These are phyloP conservation scores for Eutrigla gurnardus DNA, from an alignment of 2,797 vertebrate species.

Conservation along the genomic window DNA sequence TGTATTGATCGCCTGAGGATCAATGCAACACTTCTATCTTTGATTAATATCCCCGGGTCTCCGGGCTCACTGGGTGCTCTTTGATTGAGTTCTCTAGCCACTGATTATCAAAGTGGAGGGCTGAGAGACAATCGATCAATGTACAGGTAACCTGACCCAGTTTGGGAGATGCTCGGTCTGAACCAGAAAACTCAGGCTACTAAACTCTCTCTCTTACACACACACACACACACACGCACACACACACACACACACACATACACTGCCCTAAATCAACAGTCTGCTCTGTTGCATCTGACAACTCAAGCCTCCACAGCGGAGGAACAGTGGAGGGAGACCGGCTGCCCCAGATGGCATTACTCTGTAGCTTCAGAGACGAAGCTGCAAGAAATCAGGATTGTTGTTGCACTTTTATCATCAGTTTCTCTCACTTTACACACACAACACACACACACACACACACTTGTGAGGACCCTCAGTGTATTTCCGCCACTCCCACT, in stretches of 20 bases:
- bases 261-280: slow-evolving; percentile 63
- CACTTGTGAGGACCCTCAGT: slow-evolving; percentile 25
- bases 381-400: slow-evolving; percentile 55
- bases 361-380: slow-evolving; percentile 52
- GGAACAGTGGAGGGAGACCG: slow-evolving; percentile 51
- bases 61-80: slow-evolving; percentile 63
- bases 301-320: slow-evolving; percentile 52
- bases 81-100: slow-evolving; percentile 76
- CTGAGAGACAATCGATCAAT: slow-evolving; percentile 73
- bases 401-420: slow-evolving; percentile 60
- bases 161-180: slow-evolving; percentile 49
- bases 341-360: slow-evolving; percentile 70
- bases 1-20: slow-evolving; percentile 71
- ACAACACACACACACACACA: not conserved
- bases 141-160: slow-evolving; percentile 76
- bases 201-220: not conserved
- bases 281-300: slow-evolving; percentile 62
- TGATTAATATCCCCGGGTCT: slow-evolving; percentile 76
- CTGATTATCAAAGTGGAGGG: slow-evolving; percentile 67
- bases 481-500: slow-evolving; percentile 33
- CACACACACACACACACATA: slow-evolving; percentile 30
- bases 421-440: slow-evolving; percentile 38
- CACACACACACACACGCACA: slow-evolving; percentile 5
- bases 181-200: slow-evolving; percentile 49
- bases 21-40: slow-evolving; percentile 76